Conservation (phyloP, 2,797 vertebrate species). For the Silurus lanzhouensis region DNA sequence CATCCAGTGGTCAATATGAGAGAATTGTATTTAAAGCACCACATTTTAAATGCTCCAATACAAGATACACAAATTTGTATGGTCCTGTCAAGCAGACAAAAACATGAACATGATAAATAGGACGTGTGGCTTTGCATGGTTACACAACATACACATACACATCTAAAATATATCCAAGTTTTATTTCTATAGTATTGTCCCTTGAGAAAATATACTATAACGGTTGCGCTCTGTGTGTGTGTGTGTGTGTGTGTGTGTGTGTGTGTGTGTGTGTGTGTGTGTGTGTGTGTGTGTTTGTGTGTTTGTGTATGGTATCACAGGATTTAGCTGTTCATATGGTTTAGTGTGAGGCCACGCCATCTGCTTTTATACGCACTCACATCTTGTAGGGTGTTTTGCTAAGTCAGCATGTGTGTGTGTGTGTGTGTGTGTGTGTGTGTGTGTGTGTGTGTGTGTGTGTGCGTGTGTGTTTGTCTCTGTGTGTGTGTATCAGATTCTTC, state of each 20-base stretch:
- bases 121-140: too few species aligned
- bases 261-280: conserved; percentile 15
- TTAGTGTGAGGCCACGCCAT: background rate
- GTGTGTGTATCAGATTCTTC: conserved; percentile 14
- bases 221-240: too few species aligned
- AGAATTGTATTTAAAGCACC: too few species aligned
- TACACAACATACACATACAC: too few species aligned
- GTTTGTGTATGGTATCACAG: background rate
- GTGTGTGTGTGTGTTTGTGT: conserved; percentile 14
- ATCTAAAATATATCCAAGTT: too few species aligned
- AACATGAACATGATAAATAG: too few species aligned
- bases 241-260: background rate
- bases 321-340: conserved; percentile 29
- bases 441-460: conserved; percentile 19
- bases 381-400: conserved; percentile 22
- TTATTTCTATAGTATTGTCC: too few species aligned
- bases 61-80: too few species aligned
- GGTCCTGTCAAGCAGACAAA: too few species aligned
- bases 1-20: too few species aligned
- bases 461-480: conserved; percentile 31
- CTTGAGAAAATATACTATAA: too few species aligned
- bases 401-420: conserved; percentile 8
- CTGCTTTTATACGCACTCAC: conserved; percentile 30
- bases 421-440: conserved; percentile 21
- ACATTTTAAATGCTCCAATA: too few species aligned